A percentile compares a stretch with the other conserved stretches of the same genome.
Conservation (phyloP, 1,140 invertebrate species). For the Ceratosolen solmsi region DNA sequence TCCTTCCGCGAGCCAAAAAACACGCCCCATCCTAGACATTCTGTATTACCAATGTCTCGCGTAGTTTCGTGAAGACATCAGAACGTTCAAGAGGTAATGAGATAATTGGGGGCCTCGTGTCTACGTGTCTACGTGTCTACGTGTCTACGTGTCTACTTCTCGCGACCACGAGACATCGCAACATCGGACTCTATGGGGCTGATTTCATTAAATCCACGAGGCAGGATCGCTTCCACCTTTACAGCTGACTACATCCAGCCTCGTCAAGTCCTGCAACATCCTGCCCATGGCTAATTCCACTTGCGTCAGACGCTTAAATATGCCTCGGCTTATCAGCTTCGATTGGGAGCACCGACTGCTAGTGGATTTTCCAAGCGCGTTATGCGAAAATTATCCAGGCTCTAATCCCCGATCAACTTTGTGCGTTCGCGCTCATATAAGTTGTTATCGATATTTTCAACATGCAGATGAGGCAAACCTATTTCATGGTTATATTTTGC, state of each 20-base stretch:
- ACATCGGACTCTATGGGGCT: neutral
- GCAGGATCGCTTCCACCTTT: neutral
- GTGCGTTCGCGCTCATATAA: neutral
- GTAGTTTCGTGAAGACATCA: too few relatives aligned
- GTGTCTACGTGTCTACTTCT: constrained; percentile 52
- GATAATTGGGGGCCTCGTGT: too few relatives aligned
- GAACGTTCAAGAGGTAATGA: too few relatives aligned
- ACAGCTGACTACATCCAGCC: neutral
- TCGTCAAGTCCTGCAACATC: neutral
- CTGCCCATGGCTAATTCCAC: constrained; percentile 66
- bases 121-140: too few relatives aligned
- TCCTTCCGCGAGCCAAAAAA: too few relatives aligned
- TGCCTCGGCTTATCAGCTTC: constrained; percentile 58
- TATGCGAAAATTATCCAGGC: neutral
- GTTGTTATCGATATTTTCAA: neutral
- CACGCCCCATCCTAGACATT: too few relatives aligned
- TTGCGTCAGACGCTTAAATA: constrained; percentile 64
- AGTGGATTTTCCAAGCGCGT: neutral
- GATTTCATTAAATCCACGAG: constrained; percentile 10
- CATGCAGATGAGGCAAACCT: too few relatives aligned
- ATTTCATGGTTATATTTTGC: too few relatives aligned
- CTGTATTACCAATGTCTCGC: too few relatives aligned
- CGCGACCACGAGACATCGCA: neutral
- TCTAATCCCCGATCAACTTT: neutral
- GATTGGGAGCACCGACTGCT: constrained; percentile 38